Percentiles rank a stretch among this genome's conserved stretches.
phyloP scores from a whole-genome alignment of 2,797 vertebrate genomes.

The Dendrocincla tyrannina region DNA sequence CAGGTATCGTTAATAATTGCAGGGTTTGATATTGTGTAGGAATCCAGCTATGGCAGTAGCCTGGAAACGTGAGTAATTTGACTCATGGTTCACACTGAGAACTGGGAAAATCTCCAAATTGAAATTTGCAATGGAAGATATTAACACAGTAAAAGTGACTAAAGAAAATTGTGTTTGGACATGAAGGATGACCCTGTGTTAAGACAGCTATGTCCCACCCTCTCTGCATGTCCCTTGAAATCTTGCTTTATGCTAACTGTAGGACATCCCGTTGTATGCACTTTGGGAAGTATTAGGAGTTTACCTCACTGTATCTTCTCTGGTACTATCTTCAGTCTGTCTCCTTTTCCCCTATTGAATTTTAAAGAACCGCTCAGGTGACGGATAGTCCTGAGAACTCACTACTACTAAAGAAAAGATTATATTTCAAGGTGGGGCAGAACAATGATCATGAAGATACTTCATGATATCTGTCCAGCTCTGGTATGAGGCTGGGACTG shows the following conservation, averaged over 20 bases:
- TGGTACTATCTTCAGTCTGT: neutral
- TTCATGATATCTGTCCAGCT: neutral
- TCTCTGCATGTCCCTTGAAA: neutral
- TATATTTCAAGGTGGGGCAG: neutral
- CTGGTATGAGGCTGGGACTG: neutral
- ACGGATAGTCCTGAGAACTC: neutral
- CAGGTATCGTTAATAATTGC: neutral
- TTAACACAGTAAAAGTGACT: neutral
- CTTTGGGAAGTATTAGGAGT: neutral
- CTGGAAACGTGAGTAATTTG: conserved; percentile 30
- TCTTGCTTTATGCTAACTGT: neutral
- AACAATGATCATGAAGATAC: neutral
- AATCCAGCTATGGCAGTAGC: neutral
- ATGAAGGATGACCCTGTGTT: neutral
- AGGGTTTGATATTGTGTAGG: neutral
- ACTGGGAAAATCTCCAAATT: conserved; percentile 37
- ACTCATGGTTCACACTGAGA: neutral
- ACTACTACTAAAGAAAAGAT: neutral
- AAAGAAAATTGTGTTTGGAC: neutral
- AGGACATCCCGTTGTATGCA: neutral
- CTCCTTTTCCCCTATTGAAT: neutral
- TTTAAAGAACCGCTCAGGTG: neutral
- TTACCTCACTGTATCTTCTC: neutral
- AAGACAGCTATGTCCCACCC: neutral
- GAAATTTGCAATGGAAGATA: conserved; percentile 12